These are phyloP conservation scores for Oligia latruncula DNA, from an alignment of 2,888 invertebrate genomes.

Conservation along the genomic window DNA sequence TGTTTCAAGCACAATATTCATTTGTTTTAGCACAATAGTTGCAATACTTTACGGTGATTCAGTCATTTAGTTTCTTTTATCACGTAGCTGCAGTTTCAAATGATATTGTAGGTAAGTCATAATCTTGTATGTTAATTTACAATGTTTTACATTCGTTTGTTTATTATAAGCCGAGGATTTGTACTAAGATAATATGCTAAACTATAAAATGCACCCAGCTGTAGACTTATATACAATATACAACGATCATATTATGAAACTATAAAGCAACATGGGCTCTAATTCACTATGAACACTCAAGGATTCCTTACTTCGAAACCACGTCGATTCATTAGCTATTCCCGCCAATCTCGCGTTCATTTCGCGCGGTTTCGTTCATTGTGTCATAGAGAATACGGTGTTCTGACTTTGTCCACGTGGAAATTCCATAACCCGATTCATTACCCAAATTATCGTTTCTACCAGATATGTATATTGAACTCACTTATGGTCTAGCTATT, in stretches of 20 bases:
- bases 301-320: too few relatives aligned
- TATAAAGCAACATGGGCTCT: too few relatives aligned
- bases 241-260: too few relatives aligned
- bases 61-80: slow-evolving; percentile 12
- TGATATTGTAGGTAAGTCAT: slow-evolving; percentile 34
- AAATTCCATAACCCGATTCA: slow-evolving; percentile 1
- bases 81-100: slow-evolving; percentile 15
- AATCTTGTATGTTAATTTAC: slow-evolving; percentile 32
- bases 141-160: slow-evolving; percentile 38
- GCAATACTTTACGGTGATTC: slow-evolving; percentile 15
- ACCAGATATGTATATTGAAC: slow-evolving; percentile 10
- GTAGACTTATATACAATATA: not conserved
- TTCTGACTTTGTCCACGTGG: not conserved
- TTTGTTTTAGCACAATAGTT: slow-evolving; percentile 8
- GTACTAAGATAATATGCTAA: not conserved
- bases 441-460: slow-evolving; percentile 2
- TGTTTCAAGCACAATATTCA: slow-evolving; percentile 27
- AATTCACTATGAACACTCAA: too few relatives aligned
- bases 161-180: not conserved
- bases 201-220: not conserved
- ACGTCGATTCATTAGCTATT: too few relatives aligned
- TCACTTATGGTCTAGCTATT: slow-evolving; percentile 30
- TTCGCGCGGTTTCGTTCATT: too few relatives aligned
- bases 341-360: too few relatives aligned
- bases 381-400: too few relatives aligned